phyloP scores from a whole-genome alignment of 1,140 invertebrate genomes.

The Eupeodes corollae region DNA sequence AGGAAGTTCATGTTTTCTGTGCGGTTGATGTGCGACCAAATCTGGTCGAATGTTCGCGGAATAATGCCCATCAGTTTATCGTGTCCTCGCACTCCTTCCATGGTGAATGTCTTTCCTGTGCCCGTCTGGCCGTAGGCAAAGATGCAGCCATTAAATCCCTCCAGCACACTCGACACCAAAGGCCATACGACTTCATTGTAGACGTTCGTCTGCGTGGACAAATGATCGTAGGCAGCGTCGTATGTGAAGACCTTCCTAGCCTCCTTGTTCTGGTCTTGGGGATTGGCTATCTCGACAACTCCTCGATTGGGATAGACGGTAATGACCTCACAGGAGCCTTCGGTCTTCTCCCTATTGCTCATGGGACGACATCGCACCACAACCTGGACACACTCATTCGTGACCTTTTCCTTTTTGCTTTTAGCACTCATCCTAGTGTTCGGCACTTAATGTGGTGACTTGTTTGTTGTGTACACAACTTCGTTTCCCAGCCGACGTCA shows the following conservation, averaged over 20 bases:
- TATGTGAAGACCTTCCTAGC: conserved; percentile 77
- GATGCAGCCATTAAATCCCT: conserved; percentile 93
- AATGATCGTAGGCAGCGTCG: conserved; percentile 82
- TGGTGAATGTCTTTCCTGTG: conserved; percentile 88
- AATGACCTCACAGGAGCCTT: conserved; percentile 60
- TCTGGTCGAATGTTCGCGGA: conserved; percentile 89
- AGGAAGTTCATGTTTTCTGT: conserved; percentile 82
- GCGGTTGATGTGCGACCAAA: conserved; percentile 82
- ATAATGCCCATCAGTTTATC: conserved; percentile 74
- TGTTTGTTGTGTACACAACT: too few relatives aligned
- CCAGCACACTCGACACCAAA: conserved; percentile 89
- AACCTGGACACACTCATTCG: conserved; percentile 73
- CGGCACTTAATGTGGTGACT: not conserved
- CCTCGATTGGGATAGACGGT: conserved; percentile 51
- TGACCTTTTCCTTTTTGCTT: conserved; percentile 21
- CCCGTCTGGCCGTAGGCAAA: conserved; percentile 96
- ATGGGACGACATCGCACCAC: conserved; percentile 84
- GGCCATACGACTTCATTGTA: conserved; percentile 89
- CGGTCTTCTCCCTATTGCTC: conserved; percentile 65
- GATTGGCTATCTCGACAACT: conserved; percentile 54
- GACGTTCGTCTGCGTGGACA: conserved; percentile 78
- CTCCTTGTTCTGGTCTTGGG: conserved; percentile 37
- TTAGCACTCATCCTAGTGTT: conserved; percentile 7
- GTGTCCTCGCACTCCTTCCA: conserved; percentile 64
- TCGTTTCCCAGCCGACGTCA: too few relatives aligned